Base-by-base conservation (phyloP, 2,797 vertebrate genomes). In the Netta rufina region DNA sequence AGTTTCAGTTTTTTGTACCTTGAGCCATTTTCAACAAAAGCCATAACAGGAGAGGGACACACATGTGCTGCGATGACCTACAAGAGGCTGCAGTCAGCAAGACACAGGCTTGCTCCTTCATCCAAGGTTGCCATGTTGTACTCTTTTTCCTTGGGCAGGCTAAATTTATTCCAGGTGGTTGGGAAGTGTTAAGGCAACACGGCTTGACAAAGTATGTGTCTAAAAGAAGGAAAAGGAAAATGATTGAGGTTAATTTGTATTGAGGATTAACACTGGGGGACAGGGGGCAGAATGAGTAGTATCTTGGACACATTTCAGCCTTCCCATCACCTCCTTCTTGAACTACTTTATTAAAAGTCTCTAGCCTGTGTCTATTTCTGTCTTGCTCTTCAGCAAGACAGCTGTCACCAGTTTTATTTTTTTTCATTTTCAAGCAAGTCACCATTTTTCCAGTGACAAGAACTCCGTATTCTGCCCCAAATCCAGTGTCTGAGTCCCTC, bases 11-110 rank as follows among this genome's bases (percentile, higher is more conserved):
- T 89, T 96, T 79, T 97, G 95, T 97, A 97, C 95, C 92, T 93
- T 90, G 93, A 96, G 93, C 96, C 93, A 96, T 92, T 96, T 96
- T 95, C 96, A 96, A 96, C 94, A 96, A 89, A 90, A 94, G 89
- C 5, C 72, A 21, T 72, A 33, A 36, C 51, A 86, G 89, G 78
- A 96, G 84, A 90, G 28, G 87, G 88, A 92, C 85, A 61, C 76
- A 57, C 28, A 21, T 85, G 66, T 92, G 84, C 43, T 87, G 73
- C 1, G 1, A 8, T 79, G 88, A 75, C 75, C 88, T 79, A 49
- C 65, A 16, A 62, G 80, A 20, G 77, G 73, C 87, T 79, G 38
- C 76, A 79, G 57, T 71, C 79, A 87, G 86, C 69, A 80, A n/a
- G 67, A 72, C 65, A 7, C 36, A 33, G 5, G 33, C n/a, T 77